Evolutionary conservation across 2,113 vertebrate genomes (phyloP), one percentile per base, ranked within the genome.

Genomic region (Genyomyrus donnyi): DNA sequence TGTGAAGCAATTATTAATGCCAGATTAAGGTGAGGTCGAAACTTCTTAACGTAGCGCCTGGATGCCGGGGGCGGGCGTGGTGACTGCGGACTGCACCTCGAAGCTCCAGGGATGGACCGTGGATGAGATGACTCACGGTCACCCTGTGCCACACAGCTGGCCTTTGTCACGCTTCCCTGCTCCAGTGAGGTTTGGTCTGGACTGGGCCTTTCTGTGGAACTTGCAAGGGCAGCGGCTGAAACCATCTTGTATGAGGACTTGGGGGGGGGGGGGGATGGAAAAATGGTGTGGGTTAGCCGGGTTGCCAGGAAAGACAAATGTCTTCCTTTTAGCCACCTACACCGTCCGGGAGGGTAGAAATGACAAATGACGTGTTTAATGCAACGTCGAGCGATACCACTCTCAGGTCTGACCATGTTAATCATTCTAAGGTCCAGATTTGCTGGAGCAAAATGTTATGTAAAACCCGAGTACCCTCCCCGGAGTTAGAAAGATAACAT

Each of bases 291-390:
- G 91, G 48, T 3, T 92, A 90, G 93, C 90, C 87, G 19, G 91
- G 91, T 92, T 91, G 93, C 90, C 88, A 19, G 91, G 91, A 49
- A 91, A 94, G 94, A 94, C 90, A 93, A 93, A 93, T 91, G 85
- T 93, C 92, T 93, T 93, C 94, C 93, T 93, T 90, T 91, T 80
- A 86, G 90, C 93, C 92, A 92, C 66, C 84, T 87, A 80, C 84
- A 90, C 88, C 7, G 91, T 90, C 90, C n/a, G 10, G 45, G 93
- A 93, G 92, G 10, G 80, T 2, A 35, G 77, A 89, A 88, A 91
- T 89, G 93, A 94, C 89, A 53, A 87, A 91, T 62, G 89, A 87
- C 80, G 70, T 53, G 53, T 89, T 91, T 90, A 49, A 83, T 88
- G 91, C 70, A 91, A 49, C 19, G 62, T 46, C 3, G 21, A 87